A percentile compares a stretch with the other conserved stretches of the same genome.
phyloP scores from a whole-genome alignment of 2,888 invertebrate genomes.

The Sarcophaga rosellei region DNA sequence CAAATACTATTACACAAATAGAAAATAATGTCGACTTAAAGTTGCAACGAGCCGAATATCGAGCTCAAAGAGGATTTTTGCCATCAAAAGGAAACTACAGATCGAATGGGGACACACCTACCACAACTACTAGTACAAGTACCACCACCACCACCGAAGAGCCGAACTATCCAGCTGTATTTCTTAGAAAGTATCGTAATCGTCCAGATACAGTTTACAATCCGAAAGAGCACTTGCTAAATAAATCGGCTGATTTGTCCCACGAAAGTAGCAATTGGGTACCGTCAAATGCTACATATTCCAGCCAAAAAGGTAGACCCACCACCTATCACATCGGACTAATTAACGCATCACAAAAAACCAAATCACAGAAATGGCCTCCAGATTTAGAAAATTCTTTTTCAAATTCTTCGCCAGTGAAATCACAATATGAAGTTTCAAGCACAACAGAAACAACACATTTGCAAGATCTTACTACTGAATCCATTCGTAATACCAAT shows the following conservation, averaged over 20 bases:
- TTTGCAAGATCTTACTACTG: slow-evolving; percentile 25
- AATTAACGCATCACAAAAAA: slow-evolving; percentile 62
- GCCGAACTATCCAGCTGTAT: slow-evolving; percentile 77
- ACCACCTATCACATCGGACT: slow-evolving; percentile 55
- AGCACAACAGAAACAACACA: slow-evolving; percentile 34
- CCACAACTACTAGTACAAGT: slow-evolving; percentile 31
- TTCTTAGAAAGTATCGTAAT: slow-evolving; percentile 74
- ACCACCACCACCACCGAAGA: slow-evolving; percentile 73
- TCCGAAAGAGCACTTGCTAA: slow-evolving; percentile 31
- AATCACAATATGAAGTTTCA: slow-evolving; percentile 16
- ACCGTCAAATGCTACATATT: slow-evolving; percentile 56
- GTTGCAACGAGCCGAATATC: slow-evolving; percentile 23
- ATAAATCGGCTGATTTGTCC: slow-evolving; percentile 57
- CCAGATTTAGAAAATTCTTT: slow-evolving; percentile 69
- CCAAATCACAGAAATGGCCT: slow-evolving; percentile 75
- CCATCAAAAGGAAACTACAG: slow-evolving; percentile 29
- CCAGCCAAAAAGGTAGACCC: slow-evolving; percentile 13
- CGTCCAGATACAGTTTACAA: slow-evolving; percentile 50
- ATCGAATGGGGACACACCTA: neutral
- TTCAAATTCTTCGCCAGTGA: neutral
- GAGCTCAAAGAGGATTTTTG: slow-evolving; percentile 26
- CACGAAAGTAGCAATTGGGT: slow-evolving; percentile 51
- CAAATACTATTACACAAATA: slow-evolving; percentile 19
- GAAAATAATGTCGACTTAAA: slow-evolving; percentile 7
- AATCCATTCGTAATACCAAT: slow-evolving; percentile 6